phyloP scores from a whole-genome alignment of 2,888 invertebrate species.

The Xestia sexstrigata region DNA sequence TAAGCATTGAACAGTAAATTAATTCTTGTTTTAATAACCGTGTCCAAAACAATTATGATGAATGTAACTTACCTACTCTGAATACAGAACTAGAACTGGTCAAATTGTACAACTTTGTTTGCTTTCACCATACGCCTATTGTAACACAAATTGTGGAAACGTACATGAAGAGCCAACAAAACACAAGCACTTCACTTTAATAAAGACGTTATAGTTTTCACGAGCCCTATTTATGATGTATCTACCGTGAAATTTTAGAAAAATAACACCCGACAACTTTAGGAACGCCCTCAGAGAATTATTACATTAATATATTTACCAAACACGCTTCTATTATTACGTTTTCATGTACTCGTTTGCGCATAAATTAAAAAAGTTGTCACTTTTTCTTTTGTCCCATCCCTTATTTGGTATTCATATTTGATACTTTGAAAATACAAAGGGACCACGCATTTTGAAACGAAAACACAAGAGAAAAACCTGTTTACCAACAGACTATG shows the following conservation, averaged over 20 bases:
- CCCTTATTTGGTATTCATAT: constrained; percentile 91
- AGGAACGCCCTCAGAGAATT: constrained; percentile 85
- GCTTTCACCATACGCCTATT: constrained; percentile 69
- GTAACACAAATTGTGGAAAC: constrained; percentile 68
- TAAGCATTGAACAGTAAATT: not conserved
- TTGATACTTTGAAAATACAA: constrained; percentile 90
- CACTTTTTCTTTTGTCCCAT: constrained; percentile 90
- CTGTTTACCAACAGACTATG: constrained; percentile 88
- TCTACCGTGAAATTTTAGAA: constrained; percentile 89
- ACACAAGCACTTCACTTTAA: constrained; percentile 71
- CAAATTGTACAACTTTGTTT: constrained; percentile 69
- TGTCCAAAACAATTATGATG: constrained; percentile 7
- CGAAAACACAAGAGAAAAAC: constrained; percentile 88
- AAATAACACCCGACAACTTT: constrained; percentile 82
- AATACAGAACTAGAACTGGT: constrained; percentile 25
- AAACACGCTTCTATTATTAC: constrained; percentile 90
- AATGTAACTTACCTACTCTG: constrained; percentile 8
- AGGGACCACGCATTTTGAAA: constrained; percentile 86
- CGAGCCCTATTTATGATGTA: constrained; percentile 83
- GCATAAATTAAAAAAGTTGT: constrained; percentile 90
- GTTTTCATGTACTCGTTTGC: constrained; percentile 89
- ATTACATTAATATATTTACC: constrained; percentile 90
- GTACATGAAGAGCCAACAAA: constrained; percentile 50
- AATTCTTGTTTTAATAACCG: constrained; percentile 9
- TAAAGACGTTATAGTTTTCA: constrained; percentile 87